phyloP scores from a whole-genome alignment of 2,888 invertebrate species.

The Hipparchia sbordonii region DNA sequence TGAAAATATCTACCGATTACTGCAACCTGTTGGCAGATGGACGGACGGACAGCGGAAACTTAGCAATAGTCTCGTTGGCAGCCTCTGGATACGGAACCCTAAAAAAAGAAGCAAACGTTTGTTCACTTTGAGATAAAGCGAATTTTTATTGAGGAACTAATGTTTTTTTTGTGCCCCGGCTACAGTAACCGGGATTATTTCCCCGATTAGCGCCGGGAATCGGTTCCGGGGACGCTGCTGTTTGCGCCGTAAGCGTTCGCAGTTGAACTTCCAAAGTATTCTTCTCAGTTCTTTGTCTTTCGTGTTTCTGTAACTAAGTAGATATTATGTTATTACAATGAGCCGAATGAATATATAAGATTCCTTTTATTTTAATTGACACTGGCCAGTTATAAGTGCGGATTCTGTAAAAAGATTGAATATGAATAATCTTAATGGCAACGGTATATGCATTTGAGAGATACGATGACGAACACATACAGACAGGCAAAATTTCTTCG shows the following conservation, averaged over 20 bases:
- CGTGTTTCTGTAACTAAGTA: background rate
- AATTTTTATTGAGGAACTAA: conserved; percentile 4
- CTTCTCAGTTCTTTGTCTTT: background rate
- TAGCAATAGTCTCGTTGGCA: too few species aligned
- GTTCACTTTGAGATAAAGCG: conserved; percentile 2
- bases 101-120: background rate
- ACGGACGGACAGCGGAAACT: too few species aligned
- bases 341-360: too few species aligned
- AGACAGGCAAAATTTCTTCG: too few species aligned
- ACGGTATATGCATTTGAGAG: too few species aligned
- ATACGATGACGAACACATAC: too few species aligned
- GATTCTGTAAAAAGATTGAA: too few species aligned
- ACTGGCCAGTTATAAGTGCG: background rate
- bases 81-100: background rate
- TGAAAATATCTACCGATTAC: too few species aligned
- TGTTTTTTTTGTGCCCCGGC: background rate
- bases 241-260: background rate
- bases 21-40: too few species aligned
- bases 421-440: too few species aligned
- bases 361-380: too few species aligned
- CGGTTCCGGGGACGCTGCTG: background rate
- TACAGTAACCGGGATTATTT: background rate
- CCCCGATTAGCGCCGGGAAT: background rate
- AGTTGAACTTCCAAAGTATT: background rate
- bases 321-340: too few species aligned